A percentile compares a stretch with the other conserved stretches of the same genome.
Evolutionary conservation across 2,113 vertebrate species (phyloP).

Genomic region (Urocynchramus pylzowi): DNA sequence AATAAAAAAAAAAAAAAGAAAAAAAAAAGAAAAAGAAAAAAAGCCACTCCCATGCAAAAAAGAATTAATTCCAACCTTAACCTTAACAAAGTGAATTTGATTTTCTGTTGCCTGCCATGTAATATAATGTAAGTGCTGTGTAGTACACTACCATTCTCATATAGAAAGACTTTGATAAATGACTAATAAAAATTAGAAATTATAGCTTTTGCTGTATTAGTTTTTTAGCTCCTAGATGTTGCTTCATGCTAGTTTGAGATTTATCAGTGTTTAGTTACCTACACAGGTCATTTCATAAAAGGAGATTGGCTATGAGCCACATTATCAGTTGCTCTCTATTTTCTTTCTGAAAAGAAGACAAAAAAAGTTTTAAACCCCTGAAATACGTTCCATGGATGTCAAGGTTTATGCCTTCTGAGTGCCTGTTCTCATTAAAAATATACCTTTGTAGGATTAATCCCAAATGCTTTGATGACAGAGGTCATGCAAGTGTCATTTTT

Average conservation of each 20-base stretch:
- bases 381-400: conserved; percentile 47
- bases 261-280: conserved; percentile 23
- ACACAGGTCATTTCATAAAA: conserved; percentile 44
- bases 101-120: neutral
- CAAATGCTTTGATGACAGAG: conserved; percentile 69
- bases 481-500: conserved; percentile 73
- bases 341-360: conserved; percentile 17
- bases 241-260: neutral
- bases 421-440: conserved; percentile 57
- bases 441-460: conserved; percentile 64
- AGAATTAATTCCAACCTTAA: neutral
- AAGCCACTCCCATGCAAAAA: neutral
- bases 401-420: conserved; percentile 29
- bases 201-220: neutral
- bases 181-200: neutral
- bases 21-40: neutral
- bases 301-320: conserved; percentile 14
- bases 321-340: conserved; percentile 15
- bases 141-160: neutral
- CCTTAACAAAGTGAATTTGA: neutral
- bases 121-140: neutral
- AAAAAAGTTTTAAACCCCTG: conserved; percentile 13
- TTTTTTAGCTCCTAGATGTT: conserved; percentile 10
- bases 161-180: neutral
- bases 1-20: neutral